Base-by-base conservation (phyloP, 2,888 invertebrate species). In the Sinodicranocentrus sp. region DNA sequence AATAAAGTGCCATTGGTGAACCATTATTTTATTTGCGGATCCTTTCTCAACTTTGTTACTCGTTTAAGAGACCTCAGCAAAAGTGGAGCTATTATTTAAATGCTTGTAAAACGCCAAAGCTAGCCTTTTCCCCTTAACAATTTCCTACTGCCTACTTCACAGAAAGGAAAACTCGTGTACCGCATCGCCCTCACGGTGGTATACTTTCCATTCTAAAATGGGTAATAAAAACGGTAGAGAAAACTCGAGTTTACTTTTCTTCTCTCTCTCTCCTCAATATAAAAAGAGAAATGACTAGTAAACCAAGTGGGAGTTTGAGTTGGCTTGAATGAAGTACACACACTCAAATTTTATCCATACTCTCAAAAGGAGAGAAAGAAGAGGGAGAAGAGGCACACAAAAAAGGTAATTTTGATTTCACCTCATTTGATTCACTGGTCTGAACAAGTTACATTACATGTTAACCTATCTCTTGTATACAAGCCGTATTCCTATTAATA, bases 21-120 rank as follows among this genome's bases (percentile, higher is more conserved):
- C 78, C 78, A 78, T 78, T 78, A 78, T 78, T 78, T 78, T 78
- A 78, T 78, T 78, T 78, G 78, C 61, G 68, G 70, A 78, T 78
- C 68, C 59, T 68, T 78, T 70, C 78, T 78, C n/a, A 78, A 78
- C 28, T 78, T 78, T 78, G 68, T 76, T 76, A 52, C 67, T 67
- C 57, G 76, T 76, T 76, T 76, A 76, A 76, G 75, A 75, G 75
- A 75, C 67, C 67, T 57, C 65, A 67, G 43, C 65, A 39, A 61
- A 68, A 78, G 71, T 57, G 57, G 57, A 70, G 48, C 78, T 78
- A 78, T 78, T 78, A 78, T 78, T 78, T 78, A 78, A 78, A 78
- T 78, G 78, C 78, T 78, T 78, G 78, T 78, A 78, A 78, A 78
- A 59, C 48, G 48, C 43, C 17, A n/a, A 5, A n/a, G 39, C 39